These are phyloP conservation scores for Amphiura filiformis DNA, from an alignment of 35 echinoderm and acorn worm species.

Conservation along the genomic window DNA sequence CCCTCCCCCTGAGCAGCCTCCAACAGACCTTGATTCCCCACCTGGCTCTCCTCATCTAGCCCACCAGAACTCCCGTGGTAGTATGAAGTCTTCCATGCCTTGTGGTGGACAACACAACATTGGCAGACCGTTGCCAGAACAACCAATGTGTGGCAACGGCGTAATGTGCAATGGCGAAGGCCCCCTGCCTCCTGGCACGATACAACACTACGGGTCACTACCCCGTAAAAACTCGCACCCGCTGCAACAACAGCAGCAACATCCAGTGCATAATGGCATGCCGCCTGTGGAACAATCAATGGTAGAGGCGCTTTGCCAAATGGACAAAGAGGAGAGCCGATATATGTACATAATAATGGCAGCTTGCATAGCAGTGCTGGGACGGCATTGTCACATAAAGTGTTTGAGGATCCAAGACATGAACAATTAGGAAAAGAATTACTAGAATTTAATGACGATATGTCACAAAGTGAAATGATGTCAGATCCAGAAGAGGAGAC, in stretches of 20 bases:
- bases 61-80: slow-evolving; percentile 8
- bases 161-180: neutral
- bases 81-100: slow-evolving; percentile 7
- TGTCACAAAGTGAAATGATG: slow-evolving; percentile 44
- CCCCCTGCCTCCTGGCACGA: neutral
- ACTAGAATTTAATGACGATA: slow-evolving; percentile 61
- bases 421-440: slow-evolving; percentile 88
- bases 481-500: slow-evolving; percentile 16
- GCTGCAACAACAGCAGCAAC: too few species aligned
- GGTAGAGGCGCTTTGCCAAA: neutral
- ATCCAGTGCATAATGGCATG: neutral
- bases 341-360: slow-evolving; percentile 40
- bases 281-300: neutral
- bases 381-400: slow-evolving; percentile 43
- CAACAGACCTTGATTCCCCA: slow-evolving; percentile 63
- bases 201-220: neutral
- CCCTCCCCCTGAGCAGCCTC: slow-evolving; percentile 82
- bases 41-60: neutral
- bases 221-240: neutral
- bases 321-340: neutral
- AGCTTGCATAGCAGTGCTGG: neutral
- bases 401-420: slow-evolving; percentile 91
- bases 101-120: neutral
- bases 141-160: neutral
- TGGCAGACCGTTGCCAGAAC: neutral